Base-by-base conservation (phyloP, 2,888 invertebrate species). In the Parapristionchus giblindavisi region DNA sequence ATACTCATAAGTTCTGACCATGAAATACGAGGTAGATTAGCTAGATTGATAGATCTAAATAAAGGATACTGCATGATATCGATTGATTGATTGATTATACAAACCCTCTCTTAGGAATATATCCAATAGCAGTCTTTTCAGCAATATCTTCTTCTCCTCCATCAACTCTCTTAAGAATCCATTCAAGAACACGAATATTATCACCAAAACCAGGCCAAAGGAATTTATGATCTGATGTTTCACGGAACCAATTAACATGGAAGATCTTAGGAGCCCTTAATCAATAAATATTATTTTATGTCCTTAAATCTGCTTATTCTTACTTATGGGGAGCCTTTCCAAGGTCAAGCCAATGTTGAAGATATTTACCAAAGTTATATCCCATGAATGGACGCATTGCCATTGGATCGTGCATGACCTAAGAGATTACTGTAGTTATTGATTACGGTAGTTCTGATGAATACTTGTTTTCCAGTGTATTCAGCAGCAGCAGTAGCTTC, bases 371-470 rank as follows among this genome's bases (percentile, higher is more conserved):
- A 88, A 97, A 96, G 91, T 98, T 98, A 91, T 98, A 98, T 0
- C 96, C 97, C 88, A 98, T 96, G 92, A 98, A 98, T 6, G 97
- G 97, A 63, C 97, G 91, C 97, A 98, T 98, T 0, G 97, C 97
- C 90, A 98, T 97, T 8, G 98, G 97, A 90, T 98, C 98, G 90
- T 98, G 94, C 96, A 98, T 96, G 56, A 48, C 34, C 21, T 36
- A n/a, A 43, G 27, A 24, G n/a, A 24, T 32, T 61, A 0, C 14
- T 24, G n/a, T n/a, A n/a, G n/a, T n/a, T n/a, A n/a, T n/a, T n/a
- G 27, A 58, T 27, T 21, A 58, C 11, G n/a, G 17, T 8, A 58
- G 58, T 58, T 58, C 58, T 8, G 14, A n/a, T 51, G 51, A 51
- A 97, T 96, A 1, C 96, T 97, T 88, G 70, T 71, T 68, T 71